Base-by-base conservation (phyloP, 2,888 invertebrate species). In the Teinopalpus imperialis region DNA sequence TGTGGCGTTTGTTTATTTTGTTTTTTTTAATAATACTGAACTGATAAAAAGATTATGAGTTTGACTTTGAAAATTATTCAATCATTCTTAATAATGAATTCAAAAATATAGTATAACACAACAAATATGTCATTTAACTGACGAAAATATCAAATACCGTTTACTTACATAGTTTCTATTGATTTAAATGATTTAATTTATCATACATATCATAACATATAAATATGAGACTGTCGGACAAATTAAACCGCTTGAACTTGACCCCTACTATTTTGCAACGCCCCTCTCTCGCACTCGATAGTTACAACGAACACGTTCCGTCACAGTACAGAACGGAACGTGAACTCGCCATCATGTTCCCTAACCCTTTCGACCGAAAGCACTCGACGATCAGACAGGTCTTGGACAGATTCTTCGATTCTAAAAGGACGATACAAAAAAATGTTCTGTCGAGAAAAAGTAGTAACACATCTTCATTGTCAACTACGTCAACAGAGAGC, bases 321-420 rank as follows among this genome's bases (percentile, higher is more conserved):
- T 41, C 49, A 31, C 50, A 41, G 31, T 30, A 46, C 43, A 26
- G 53, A 54, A 57, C 41, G 37, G 52, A 29, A 65, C 54, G 57
- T 71, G 69, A 69, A 71, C 73, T 34, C 44, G 66, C 53, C 34
- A 78, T 69, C 56, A 92, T 92, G 93, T 93, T 91, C 74, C 92
- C 93, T 12, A 93, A 93, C 69, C 93, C 93, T 56, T 92, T 93
- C 71, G 92, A 93, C 59, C 89, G 93, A 67, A 93, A 92, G 66
- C 93, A 93, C 74, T 92, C 92, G 48, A 92, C 92, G 30, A 92
- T 93, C 60, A 89, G 93, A 48, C 92, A 92, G 72, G 90, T 92
- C 58, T 72, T 93, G 57, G 93, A 93, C 61, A 88, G 90, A 45
- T 70, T 93, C 46, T 75, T 93, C 56, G 90, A 88, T 42, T 86